These are phyloP conservation scores for Drosophila vallismaia DNA, from an alignment of 2,888 invertebrate genomes.

Conservation along the genomic window DNA sequence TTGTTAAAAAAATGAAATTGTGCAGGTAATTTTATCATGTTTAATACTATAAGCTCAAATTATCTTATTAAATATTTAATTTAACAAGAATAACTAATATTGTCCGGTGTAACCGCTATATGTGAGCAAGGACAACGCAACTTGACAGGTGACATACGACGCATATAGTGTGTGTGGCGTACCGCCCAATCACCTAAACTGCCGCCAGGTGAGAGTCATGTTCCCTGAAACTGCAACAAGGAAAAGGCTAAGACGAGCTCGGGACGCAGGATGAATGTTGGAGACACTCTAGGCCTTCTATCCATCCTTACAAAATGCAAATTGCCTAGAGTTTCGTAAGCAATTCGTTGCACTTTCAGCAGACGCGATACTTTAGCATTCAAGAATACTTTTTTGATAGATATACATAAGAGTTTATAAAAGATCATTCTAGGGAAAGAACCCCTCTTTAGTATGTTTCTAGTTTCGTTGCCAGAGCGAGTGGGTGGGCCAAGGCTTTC, in stretches of 20 bases:
- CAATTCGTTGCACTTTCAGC: slow-evolving; percentile 61
- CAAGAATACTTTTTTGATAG: not conserved
- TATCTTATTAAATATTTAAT: no score
- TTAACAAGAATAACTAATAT: not conserved
- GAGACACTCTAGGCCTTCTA: not conserved
- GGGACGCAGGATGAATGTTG: slow-evolving; percentile 24
- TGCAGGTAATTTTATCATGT: no score
- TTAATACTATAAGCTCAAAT: no score
- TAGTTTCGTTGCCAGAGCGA: not conserved
- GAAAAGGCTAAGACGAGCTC: slow-evolving; percentile 16
- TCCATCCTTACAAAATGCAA: slow-evolving; percentile 55
- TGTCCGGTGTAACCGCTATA: slow-evolving; percentile 11
- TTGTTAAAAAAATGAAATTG: not conserved
- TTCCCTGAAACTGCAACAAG: slow-evolving; percentile 23
- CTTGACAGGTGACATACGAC: slow-evolving; percentile 65
- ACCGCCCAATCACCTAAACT: slow-evolving; percentile 22
- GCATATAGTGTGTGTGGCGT: slow-evolving; percentile 31
- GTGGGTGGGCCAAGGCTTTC: slow-evolving; percentile 23
- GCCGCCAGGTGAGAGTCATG: slow-evolving; percentile 29
- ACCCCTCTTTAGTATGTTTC: slow-evolving; percentile 16
- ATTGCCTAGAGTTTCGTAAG: slow-evolving; percentile 69
- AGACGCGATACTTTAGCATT: slow-evolving; percentile 2
- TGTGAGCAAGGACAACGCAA: slow-evolving; percentile 40
- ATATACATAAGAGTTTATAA: not conserved
- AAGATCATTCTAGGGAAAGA: not conserved